Evolutionary conservation across 1,140 invertebrate species (phyloP), one percentile per base, ranked within the genome.

Genomic region (Acromyrmex charruanus): DNA sequence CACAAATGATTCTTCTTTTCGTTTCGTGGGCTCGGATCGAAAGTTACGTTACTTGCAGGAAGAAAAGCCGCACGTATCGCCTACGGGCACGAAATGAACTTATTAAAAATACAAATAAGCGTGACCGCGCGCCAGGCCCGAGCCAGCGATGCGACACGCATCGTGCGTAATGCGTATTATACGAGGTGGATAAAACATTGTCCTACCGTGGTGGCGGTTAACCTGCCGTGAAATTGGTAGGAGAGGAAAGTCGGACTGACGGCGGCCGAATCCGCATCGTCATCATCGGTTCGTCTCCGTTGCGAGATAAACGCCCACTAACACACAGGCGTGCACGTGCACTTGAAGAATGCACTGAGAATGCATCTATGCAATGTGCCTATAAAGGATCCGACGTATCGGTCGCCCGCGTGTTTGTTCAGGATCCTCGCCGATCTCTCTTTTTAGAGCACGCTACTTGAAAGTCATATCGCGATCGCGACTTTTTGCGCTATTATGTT

Each of bases 161-260:
- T 85, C 88, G 90, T 55, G 89, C 63, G 88, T 87, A 91, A 91
- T 89, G 86, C 81, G 85, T 55, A 87, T 84, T 89, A 89, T 89
- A 85, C 75, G 79, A 84, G 84, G 79, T 81, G 88, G 81, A 88
- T 88, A 91, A 86, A 87, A 89, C 94, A 93, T 94, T 95, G 94
- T 95, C 93, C 93, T 93, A 93, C 90, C 90, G 92, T 89, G 92
- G 91, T 93, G 94, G 92, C 87, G 92, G 92, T 90, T 95, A 95
- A 95, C 92, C 90, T 91, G 94, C 92, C 94, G 92, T 94, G 94
- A 95, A 95, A 95, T 95, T 95, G 94, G 91, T 93, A 95, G 91
- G 90, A 74, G 69, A 84, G 69, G 68, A 84, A 58, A 94, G 93
- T 94, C 93, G 84, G 87, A 93, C 90, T 92, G 93, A 94, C 93